These are phyloP conservation scores for Timema podura DNA, from an alignment of 2,888 invertebrate species.

Conservation along the genomic window DNA sequence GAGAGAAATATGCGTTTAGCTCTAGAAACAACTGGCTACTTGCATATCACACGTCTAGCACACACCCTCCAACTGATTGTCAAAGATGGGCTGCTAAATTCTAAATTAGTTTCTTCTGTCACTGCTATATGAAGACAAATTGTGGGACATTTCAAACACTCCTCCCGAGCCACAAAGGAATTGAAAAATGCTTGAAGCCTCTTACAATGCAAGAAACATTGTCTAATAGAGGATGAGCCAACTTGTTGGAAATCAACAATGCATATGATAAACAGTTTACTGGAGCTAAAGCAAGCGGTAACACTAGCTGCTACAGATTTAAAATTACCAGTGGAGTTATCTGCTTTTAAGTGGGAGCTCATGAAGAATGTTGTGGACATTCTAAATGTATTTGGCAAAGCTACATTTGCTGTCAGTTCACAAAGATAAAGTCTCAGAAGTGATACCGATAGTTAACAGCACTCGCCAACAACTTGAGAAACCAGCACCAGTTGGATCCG, in stretches of 20 bases:
- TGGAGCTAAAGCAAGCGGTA: not conserved
- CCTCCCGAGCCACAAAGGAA: not conserved
- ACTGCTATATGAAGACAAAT: not conserved
- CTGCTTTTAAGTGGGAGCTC: not conserved
- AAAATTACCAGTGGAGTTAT: not conserved
- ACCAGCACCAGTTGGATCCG: slow-evolving; percentile 1
- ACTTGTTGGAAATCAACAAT: not conserved
- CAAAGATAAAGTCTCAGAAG: not conserved
- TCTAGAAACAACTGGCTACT: slow-evolving; percentile 1
- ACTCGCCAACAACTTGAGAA: not conserved
- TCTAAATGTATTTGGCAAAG: not conserved
- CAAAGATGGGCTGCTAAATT: not conserved
- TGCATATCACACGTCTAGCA: not conserved
- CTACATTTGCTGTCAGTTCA: not conserved
- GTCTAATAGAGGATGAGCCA: not conserved
- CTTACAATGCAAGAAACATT: not conserved
- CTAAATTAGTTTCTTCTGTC: not conserved
- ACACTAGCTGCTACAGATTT: not conserved
- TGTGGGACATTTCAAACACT: slow-evolving; percentile 2
- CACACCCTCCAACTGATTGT: slow-evolving; percentile 1
- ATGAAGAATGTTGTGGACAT: not conserved
- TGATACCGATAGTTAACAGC: not conserved
- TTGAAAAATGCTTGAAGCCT: not conserved
- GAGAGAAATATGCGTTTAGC: not conserved
- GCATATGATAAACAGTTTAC: not conserved